Evolutionary conservation across 2,888 invertebrate species (phyloP), one percentile per base, ranked within the genome.

Genomic region (Drosophila villosipedis): DNA sequence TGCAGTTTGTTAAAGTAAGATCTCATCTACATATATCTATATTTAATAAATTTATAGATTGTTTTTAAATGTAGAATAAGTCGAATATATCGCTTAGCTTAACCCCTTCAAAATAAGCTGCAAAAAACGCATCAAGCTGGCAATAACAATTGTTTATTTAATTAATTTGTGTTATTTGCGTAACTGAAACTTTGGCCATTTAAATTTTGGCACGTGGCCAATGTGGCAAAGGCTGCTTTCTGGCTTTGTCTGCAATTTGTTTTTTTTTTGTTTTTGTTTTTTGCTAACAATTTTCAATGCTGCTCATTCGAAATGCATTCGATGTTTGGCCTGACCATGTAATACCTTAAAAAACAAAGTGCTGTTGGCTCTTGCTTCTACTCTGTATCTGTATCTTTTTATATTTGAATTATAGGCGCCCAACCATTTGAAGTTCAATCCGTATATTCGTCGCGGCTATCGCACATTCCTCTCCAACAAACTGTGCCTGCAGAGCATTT

Each of bases 401-500:
- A 31, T 57, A 49, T 5, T 58, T 3, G 5, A 52, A n/a, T 22
- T n/a, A 6, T 70, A 97, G 90, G 97, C 98, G 57, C 98, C 98
- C 6, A 95, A 95, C 68, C 97, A 97, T 93, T 94, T 98, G 68
- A 96, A 97, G 92, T 97, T 97, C 90, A 98, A 98, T 94, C 97
- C 96, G 5, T 98, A 94, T 91, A 98, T 98, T 81, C 94, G 96
- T 73, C 95, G 95, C 81, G 98, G 98, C 16, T 98, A 98, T 92
- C 95, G 98, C 89, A 96, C 96, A 86, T 95, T 96, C 81, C 94
- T 98, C 62, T 96, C 96, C 9, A 96, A 96, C n/a, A 95, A 95
- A 92, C 94, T 97, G 84, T 98, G 98, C 91, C 94, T 98, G 92
- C 97, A 97, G 94, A 98, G 98, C 93, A 94, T 98, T 92, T 98